These are phyloP conservation scores for Caradrina kadenii DNA, from an alignment of 2,888 invertebrate species.

Conservation along the genomic window DNA sequence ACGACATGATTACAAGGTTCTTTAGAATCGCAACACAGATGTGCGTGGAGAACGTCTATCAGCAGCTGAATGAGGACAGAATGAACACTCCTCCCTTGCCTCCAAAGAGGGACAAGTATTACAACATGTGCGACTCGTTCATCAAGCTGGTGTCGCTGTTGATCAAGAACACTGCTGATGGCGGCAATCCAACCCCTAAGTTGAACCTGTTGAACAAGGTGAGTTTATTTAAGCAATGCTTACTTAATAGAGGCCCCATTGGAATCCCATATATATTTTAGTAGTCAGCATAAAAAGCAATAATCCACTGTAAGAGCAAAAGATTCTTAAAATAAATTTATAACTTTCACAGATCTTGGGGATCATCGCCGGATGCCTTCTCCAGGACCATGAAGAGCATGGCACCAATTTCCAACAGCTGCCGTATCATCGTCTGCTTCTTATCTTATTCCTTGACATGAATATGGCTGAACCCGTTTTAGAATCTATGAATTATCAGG, in stretches of 20 bases:
- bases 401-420: conserved; percentile 98
- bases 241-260: background rate
- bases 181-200: conserved; percentile 98
- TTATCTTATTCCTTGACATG: conserved; percentile 98
- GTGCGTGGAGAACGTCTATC: conserved; percentile 98
- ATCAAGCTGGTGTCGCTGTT: conserved; percentile 97
- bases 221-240: conserved; percentile 29
- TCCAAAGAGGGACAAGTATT: conserved; percentile 95
- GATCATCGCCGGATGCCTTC: conserved; percentile 98
- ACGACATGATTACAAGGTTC: conserved; percentile 99
- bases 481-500: conserved; percentile 98
- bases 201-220: conserved; percentile 98
- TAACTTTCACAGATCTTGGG: conserved; percentile 92
- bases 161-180: conserved; percentile 98
- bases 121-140: conserved; percentile 98
- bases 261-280: too few species aligned
- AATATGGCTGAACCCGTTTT: conserved; percentile 98
- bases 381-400: conserved; percentile 98
- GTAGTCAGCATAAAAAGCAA: too few species aligned
- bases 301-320: background rate
- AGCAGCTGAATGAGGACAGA: conserved; percentile 94
- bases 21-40: conserved; percentile 99
- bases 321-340: too few species aligned
- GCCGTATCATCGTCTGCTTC: conserved; percentile 98
- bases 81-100: conserved; percentile 92